Conservation (phyloP, 2,797 vertebrate species). For the Oreortyx pictus region DNA sequence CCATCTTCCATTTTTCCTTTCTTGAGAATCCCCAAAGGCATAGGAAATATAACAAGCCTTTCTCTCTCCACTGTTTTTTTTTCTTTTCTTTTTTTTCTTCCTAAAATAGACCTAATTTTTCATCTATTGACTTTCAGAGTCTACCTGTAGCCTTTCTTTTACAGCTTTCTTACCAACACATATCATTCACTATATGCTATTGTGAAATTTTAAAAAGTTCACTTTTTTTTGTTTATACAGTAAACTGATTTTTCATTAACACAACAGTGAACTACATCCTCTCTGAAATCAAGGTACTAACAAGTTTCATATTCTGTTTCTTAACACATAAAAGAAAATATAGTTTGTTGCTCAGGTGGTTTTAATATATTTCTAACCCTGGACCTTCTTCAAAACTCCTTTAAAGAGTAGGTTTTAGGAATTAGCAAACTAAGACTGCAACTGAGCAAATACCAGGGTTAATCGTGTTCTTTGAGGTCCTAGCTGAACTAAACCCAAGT, state of each 20-base stretch:
- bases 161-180: background rate
- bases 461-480: background rate
- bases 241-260: background rate
- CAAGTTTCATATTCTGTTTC: background rate
- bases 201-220: background rate
- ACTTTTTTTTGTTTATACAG: background rate
- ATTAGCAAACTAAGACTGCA: background rate
- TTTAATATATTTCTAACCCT: background rate
- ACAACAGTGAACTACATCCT: background rate
- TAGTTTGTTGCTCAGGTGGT: background rate
- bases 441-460: background rate
- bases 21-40: background rate
- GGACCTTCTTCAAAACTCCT: background rate
- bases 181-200: background rate
- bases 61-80: background rate
- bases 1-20: background rate
- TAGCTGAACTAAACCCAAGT: background rate
- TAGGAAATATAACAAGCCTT: background rate
- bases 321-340: background rate
- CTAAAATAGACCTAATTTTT: background rate
- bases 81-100: background rate
- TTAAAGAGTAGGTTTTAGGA: background rate
- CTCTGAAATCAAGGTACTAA: background rate
- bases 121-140: background rate
- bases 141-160: background rate